phyloP scores from a whole-genome alignment of 2,888 invertebrate species.

The Amaurobius ferox region DNA sequence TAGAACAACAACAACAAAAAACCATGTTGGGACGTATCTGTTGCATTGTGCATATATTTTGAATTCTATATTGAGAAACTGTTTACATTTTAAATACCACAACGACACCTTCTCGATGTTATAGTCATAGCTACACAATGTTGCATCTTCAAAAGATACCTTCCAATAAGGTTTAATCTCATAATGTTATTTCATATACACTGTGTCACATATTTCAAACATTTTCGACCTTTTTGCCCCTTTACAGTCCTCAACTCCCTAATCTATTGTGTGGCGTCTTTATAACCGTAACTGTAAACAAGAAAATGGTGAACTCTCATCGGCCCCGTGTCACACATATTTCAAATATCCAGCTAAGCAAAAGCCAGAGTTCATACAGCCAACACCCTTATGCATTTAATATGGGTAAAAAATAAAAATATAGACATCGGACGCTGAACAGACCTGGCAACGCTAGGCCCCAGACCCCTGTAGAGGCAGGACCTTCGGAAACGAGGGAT shows the following conservation, averaged over 20 bases:
- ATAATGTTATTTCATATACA: no score
- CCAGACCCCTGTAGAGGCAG: neutral
- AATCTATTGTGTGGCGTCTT: neutral
- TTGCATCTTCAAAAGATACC: no score
- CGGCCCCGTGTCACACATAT: slow-evolving; percentile 12
- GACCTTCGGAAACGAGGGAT: no score
- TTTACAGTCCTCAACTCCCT: neutral
- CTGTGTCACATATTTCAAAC: no score
- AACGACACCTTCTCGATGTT: no score
- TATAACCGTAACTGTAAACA: neutral
- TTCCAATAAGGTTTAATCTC: no score
- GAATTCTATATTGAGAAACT: no score
- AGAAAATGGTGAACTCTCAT: neutral
- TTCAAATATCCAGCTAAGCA: slow-evolving; percentile 28
- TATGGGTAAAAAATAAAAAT: neutral
- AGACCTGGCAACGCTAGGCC: neutral
- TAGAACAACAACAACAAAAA: no score
- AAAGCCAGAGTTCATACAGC: slow-evolving; percentile 19
- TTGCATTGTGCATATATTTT: no score
- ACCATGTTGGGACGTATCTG: no score
- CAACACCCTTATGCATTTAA: slow-evolving; percentile 10
- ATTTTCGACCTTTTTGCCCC: neutral
- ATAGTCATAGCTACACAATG: no score
- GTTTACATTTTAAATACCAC: no score
- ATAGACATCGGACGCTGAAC: slow-evolving; percentile 19